Base-by-base conservation (phyloP, 2,888 invertebrate species). In the Deroplatys truncata region DNA sequence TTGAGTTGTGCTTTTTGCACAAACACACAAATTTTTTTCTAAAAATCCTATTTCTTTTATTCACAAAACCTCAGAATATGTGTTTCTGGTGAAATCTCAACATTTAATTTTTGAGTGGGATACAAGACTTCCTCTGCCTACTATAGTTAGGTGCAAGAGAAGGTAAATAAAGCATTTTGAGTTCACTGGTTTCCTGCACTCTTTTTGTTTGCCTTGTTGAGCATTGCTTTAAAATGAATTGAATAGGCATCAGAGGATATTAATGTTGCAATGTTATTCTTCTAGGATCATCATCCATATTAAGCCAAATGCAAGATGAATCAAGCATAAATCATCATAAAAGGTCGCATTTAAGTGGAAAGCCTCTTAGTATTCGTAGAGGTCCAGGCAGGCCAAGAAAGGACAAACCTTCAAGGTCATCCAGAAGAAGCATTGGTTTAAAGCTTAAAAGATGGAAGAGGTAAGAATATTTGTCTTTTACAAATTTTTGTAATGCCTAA, bases 381-480 rank as follows among this genome's bases (percentile, higher is more conserved):
- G 97, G 97, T 87, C 96, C 97, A 28, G 97, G 97, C 25, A 94
- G 97, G 92, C 97, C 97, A 20, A 95, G 97, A 91, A 97, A 97
- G 92, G 97, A 97, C 93, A 93, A 89, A 91, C 89, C 90, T 85
- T 89, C 90, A 49, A 90, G 91, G 83, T 90, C 91, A 29, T 90
- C 90, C 29, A 92, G 91, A 90, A 92, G 92, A 89, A 91, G 92
- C 20, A 91, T 92, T 28, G 93, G 93, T 28, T 92, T 93, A 20
- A 93, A 93, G 92, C 91, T 93, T 89, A 94, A 93, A 91, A 92
- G 93, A 90, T 93, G 93, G 92, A 93, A 92, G 92, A 92, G 92
- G 92, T 93, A 91, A 49, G 89, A 56, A 49, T 16, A 20, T 72
- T 0, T 4, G 0, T 13, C 29, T 31, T n/a, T 89, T 88, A 31